These are phyloP conservation scores for Myopa tessellatipennis DNA, from an alignment of 2,888 invertebrate genomes.

Conservation along the genomic window DNA sequence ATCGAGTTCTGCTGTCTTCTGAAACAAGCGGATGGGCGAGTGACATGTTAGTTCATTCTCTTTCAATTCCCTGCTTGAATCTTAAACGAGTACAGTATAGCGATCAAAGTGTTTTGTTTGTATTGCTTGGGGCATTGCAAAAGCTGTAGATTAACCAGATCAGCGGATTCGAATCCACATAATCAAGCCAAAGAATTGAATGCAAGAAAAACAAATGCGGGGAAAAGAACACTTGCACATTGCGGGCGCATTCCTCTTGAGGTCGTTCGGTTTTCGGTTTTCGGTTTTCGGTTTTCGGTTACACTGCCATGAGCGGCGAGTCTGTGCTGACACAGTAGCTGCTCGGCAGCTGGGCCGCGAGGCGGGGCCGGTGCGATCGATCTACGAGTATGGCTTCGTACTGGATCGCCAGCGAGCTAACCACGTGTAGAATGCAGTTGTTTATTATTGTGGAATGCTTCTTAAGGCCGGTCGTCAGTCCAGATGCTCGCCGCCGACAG, in stretches of 20 bases:
- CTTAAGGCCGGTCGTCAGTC: constrained; percentile 39
- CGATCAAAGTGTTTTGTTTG: not conserved
- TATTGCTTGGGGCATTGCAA: not conserved
- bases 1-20: not conserved
- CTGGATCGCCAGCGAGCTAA: not conserved
- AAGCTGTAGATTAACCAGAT: not conserved
- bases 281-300: constrained; percentile 27
- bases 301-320: no score
- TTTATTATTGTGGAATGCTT: constrained; percentile 40
- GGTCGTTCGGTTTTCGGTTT: constrained; percentile 48
- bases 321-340: constrained; percentile 1
- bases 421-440: constrained; percentile 33
- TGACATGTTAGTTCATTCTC: not conserved
- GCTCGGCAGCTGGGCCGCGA: constrained; percentile 23
- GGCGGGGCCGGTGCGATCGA: not conserved
- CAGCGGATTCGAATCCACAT: not conserved
- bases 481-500: not conserved
- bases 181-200: constrained; percentile 5
- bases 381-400: not conserved
- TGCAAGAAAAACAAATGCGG: not conserved
- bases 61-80: not conserved
- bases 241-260: constrained; percentile 48
- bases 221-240: not conserved
- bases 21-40: not conserved
- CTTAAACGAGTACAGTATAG: not conserved